Base-by-base conservation (phyloP, 2,797 vertebrate genomes). In the Lophotriccus pileatus region DNA sequence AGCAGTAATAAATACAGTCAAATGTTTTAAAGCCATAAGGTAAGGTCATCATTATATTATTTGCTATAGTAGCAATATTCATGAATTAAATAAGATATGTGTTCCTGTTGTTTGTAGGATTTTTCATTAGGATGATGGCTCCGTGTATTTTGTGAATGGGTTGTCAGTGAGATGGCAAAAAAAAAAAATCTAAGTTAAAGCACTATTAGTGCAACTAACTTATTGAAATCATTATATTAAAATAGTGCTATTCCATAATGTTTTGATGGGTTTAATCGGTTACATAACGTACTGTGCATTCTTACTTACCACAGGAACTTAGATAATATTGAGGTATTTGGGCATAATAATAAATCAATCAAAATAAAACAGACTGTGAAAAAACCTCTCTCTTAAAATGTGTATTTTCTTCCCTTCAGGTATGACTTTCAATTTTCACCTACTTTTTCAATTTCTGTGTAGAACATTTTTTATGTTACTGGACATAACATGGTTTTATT, bases 1-100 rank as follows among this genome's bases (percentile, higher is more conserved):
- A 87, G 63, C 30, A 44, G 47, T 55, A 91, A 93, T 94, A 90
- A 90, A 91, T 64, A 86, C 3, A 87, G 24, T n/a, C 90, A 69
- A 91, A 89, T 50, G 79, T 93, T 91, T 59, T 89, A 77, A 84
- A 74, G 58, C 28, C 84, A 74, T 84, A 88, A 93, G 68, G 41
- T 23, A 76, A 87, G 30, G 14, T 58, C n/a, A 70, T 76, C 5
- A 49, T 92, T 72, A 89, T 84, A 43, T 91, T 56, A 73, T 76
- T 58, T 91, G 43, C 56, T 84, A 44, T 28, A 89, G 23, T 79
- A 43, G 7, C 64, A 92, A 78, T 76, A 85, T 49, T 88, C 3
- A 56, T 72, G 64, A 69, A 79, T 75, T 62, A 80, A 89, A 72
- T 78, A 28, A 41, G 22, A 49, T 75, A 66, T 32, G 28, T 19